Evolutionary conservation across 2,888 invertebrate species (phyloP), one percentile per base, ranked within the genome.

Genomic region (Machimus rusticus): DNA sequence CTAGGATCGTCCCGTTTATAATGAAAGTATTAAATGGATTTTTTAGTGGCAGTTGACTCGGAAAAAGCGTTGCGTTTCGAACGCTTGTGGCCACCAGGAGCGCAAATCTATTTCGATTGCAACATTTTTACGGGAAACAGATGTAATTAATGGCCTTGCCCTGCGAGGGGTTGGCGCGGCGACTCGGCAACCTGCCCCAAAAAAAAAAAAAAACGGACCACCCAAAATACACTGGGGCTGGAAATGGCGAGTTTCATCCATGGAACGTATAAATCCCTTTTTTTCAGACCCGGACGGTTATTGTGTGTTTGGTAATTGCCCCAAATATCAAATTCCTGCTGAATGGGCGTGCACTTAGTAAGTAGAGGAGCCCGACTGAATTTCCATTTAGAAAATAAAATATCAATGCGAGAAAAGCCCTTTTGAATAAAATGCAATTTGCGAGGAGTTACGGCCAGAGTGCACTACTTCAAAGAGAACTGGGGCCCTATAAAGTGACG

Each of bases 391-490:
- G 66, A 51, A 66, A 66, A 66, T 66, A 51, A 66, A 66, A 66
- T 66, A 66, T 66, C 66, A 66, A 66, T 66, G 66, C 66, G 66
- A 66, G 66, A 66, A 66, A 66, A 28, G 66, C 28, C 66, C 66
- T 46, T 66, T 66, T 28, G 66, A 66, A 66, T 66, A 66, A 66
- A 66, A 66, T 66, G 66, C 66, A 82, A 51, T 55, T 82, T 82
- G 55, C 82, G 16, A 31, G 57, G 23, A 82, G 31, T 82, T 82
- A 82, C 57, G 82, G 31, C 57, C 51, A 34, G 23, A 34, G 37
- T 34, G 55, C 1, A 57, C n/a, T 34, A 82, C 82, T 66, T 82
- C 82, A 82, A 82, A 82, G 82, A 19, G 39, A 55, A 82, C 28
- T 37, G 23, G 66, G n/a, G 55, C 82, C 34, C 19, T 37, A 57